These are phyloP conservation scores for Drosophila nannoptera DNA, from an alignment of 1,140 invertebrate genomes.

Conservation along the genomic window DNA sequence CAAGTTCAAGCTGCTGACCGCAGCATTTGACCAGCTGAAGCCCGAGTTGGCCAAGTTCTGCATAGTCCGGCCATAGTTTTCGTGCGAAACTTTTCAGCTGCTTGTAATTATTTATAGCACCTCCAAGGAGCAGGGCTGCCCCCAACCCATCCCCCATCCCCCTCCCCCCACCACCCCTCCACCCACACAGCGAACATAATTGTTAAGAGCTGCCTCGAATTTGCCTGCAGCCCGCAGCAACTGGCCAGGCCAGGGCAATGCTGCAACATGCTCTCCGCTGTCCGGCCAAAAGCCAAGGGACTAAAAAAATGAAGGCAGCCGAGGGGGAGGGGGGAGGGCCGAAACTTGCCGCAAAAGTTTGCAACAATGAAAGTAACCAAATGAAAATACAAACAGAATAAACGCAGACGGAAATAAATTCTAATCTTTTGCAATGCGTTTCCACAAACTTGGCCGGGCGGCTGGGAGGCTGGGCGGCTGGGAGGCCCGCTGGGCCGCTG, in stretches of 20 bases:
- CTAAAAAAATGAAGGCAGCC: too few relatives aligned
- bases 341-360: constrained; percentile 29
- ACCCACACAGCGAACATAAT: constrained; percentile 19
- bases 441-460: constrained; percentile 5
- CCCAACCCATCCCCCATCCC: background rate
- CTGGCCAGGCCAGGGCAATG: background rate
- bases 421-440: constrained; percentile 38
- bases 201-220: constrained; percentile 36
- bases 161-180: background rate
- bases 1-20: constrained; percentile 37
- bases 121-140: constrained; percentile 32
- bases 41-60: constrained; percentile 34
- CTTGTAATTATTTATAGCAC: constrained; percentile 73
- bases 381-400: constrained; percentile 16
- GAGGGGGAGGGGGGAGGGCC: constrained; percentile 3
- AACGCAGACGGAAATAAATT: constrained; percentile 43
- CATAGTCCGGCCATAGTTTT: constrained; percentile 45
- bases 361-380: constrained; percentile 34
- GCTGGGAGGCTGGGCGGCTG: background rate
- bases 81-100: constrained; percentile 56
- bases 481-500: constrained; percentile 1
- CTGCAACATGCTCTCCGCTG: background rate
- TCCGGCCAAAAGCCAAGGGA: too few relatives aligned
- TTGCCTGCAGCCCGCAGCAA: constrained; percentile 1
- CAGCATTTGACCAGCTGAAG: constrained; percentile 32